Evolutionary conservation across 2,888 invertebrate species (phyloP).

Genomic region (Aspidapion aeneum): DNA sequence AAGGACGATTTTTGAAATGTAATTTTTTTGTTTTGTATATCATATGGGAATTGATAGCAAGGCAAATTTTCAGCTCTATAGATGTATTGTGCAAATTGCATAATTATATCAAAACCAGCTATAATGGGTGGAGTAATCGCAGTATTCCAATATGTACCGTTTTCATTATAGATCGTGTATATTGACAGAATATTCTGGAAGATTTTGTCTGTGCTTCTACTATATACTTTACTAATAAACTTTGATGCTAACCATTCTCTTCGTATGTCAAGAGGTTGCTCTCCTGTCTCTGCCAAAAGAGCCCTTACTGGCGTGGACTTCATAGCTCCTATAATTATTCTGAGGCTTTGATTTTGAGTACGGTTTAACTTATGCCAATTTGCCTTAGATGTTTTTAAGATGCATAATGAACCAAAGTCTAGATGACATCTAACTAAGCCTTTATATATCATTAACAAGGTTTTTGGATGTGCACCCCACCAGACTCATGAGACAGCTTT

Average conservation of each 20-base stretch:
- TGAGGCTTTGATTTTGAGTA: not conserved
- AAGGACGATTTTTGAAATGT: not conserved
- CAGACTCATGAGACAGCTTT: constrained; percentile 5
- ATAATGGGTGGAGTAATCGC: not conserved
- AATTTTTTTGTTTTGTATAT: not conserved
- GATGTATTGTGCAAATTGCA: not conserved
- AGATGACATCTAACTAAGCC: not conserved
- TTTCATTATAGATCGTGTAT: not conserved
- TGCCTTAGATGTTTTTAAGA: not conserved
- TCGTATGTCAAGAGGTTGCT: not conserved
- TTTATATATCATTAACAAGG: not conserved
- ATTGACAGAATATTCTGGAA: not conserved
- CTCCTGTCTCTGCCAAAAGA: not conserved
- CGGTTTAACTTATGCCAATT: not conserved
- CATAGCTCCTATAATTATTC: not conserved
- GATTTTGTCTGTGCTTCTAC: not conserved
- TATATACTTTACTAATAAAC: not conserved
- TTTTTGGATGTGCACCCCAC: constrained; percentile 9
- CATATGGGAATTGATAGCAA: not conserved
- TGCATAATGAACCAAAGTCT: not conserved
- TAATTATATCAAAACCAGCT: not conserved
- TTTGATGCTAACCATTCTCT: constrained; percentile 3
- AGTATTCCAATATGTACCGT: not conserved
- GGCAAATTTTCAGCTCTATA: not conserved
- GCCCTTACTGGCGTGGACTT: constrained; percentile 1